Conservation (phyloP, 2,797 vertebrate genomes). For the Myotis vivesi region DNA sequence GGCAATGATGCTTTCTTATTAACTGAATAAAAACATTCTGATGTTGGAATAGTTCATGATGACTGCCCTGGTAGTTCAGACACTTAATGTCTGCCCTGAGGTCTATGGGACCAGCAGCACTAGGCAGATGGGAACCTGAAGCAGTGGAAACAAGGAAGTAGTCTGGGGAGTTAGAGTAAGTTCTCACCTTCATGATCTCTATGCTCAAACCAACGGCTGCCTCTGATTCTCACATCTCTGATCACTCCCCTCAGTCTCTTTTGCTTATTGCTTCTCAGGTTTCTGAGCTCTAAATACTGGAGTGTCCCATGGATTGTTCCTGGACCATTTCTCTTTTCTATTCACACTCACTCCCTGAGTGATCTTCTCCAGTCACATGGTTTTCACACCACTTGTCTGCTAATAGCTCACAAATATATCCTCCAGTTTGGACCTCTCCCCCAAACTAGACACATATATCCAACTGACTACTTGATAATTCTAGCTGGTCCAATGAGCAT, state of each 20-base stretch:
- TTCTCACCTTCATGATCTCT: not conserved
- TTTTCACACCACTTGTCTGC: not conserved
- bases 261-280: not conserved
- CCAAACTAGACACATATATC: not conserved
- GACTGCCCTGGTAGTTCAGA: not conserved
- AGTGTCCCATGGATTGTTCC: not conserved
- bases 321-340: not conserved
- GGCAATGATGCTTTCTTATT: not conserved
- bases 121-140: not conserved
- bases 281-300: not conserved
- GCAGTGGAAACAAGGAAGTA: not conserved
- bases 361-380: not conserved
- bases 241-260: not conserved
- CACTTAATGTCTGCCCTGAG: not conserved
- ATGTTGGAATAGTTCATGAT: not conserved
- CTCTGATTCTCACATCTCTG: not conserved
- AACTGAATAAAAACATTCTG: not conserved
- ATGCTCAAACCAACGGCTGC: accelerated
- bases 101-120: not conserved
- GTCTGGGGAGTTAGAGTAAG: not conserved
- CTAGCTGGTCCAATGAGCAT: not conserved
- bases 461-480: not conserved
- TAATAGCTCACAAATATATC: not conserved
- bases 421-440: not conserved
- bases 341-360: not conserved